Base-by-base conservation (phyloP, 2,888 invertebrate species). In the Cataglyphis rosenhaueri region DNA sequence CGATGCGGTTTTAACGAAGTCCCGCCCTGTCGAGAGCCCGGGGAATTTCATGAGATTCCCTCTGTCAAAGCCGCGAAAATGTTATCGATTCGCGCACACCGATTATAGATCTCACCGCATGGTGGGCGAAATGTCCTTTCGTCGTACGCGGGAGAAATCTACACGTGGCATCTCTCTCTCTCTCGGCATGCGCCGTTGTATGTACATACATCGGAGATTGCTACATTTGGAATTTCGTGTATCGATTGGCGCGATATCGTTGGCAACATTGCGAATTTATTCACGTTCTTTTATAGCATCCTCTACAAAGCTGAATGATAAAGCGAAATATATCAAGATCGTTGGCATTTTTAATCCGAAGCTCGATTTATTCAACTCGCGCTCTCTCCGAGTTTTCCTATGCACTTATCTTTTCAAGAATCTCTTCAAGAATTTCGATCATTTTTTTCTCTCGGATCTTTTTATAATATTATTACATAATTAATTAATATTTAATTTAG, bases 1-100 rank as follows among this genome's bases (percentile, higher is more conserved):
- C 78, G 86, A 86, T 75, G 88, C 61, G 83, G 61, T 73, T 78
- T 61, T 88, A 88, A 86, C 59, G 88, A 74, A 85, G 82, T 66
- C 79, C 70, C 62, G 25, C 21, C 48, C 59, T 48, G 29, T 52
- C 52, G 62, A 15, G 29, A 64, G 32, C n/a, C 10, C 2, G 18
- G n/a, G 12, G 6, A 35, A 75, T 25, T 55, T 25, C 12, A 41
- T 41, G 61, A 61, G 44, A 44, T 44, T 74, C n/a, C 8, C 62
- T 32, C 32, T 18, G 38, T 52, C 52, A 44, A 74, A 79, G 64
- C 73, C 79, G 15, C 78, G 73, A 81, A 68, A 75, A 44, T 57
- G 81, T 64, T 74, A 87, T 81, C 61, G 79, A 48, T 25, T 48
- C 15, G 78, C 48, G 44, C 21, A 18, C 25, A 29, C 48, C 32